Base-by-base conservation (phyloP, 92 coral and sea anemone species). In the Ricordea florida region DNA sequence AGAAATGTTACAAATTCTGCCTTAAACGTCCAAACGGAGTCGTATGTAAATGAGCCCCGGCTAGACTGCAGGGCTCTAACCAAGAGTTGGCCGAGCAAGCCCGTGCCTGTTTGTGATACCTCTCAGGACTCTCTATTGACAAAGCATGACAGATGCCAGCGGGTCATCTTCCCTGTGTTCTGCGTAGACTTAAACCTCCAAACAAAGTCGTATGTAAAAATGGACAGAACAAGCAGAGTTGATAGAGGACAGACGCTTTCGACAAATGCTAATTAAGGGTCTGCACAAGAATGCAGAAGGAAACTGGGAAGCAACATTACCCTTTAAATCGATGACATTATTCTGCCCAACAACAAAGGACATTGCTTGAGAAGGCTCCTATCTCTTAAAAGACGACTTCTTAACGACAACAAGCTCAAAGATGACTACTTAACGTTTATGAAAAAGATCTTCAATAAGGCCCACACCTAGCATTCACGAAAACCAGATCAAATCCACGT, bases 251-350 rank as follows among this genome's bases (percentile, higher is more conserved):
- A 3, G 62, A 27, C 40, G 62, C 6, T 56, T 56, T 25, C 9
- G 23, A 2, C 38, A 56, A 56, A 28, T 56, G 33, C 10, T 56
- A 5, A 56, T 42, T 2, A 30, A 57, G 10, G 43, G 47, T 33
- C 62, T 59, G 28, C 69, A 73, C 40, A 73, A 73, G 58, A 59
- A 73, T 42, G 80, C 48, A 57, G 52, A 73, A 2, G 80, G 80
- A 43, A 57, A 43, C 44, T 43, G 69, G 69, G 80, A 73, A 45
- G 64, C 28, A 1, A 42, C 64, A 33, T 4, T 57, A 33, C 64
- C 64, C 64, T 57, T 57, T 16, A 55, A 8, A 45, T 57, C 29
- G 80, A 73, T 31, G 24, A 17, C 16, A 27, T 57, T 56, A 5
- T 16, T 20, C 61, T 66, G 18, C 74, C 74, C 27, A 24, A 69